Conservation (phyloP, 2,113 vertebrate genomes). For the Cyanoderma ruficeps region DNA sequence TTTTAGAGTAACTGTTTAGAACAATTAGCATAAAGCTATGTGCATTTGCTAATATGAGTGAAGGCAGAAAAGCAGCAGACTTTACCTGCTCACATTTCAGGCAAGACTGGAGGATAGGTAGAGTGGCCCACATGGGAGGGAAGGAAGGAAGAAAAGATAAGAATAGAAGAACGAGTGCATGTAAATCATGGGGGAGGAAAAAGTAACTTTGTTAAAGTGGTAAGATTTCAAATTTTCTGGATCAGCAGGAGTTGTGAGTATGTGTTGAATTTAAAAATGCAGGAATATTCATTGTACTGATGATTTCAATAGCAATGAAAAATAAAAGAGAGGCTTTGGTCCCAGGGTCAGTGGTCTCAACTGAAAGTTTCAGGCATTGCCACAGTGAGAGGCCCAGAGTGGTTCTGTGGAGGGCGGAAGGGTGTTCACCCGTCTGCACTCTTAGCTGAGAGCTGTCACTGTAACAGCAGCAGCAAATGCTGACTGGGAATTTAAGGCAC, state of each 20-base stretch:
- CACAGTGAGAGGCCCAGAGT: not conserved
- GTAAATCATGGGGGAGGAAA: not conserved
- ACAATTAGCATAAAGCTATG: not conserved
- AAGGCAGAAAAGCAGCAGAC: not conserved
- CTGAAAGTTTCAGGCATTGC: not conserved
- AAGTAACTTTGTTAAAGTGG: not conserved
- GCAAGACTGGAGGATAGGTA: not conserved
- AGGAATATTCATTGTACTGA: not conserved
- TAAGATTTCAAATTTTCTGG: not conserved
- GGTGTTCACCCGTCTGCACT: rapidly evolving
- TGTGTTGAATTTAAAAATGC: not conserved
- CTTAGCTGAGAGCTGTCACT: not conserved
- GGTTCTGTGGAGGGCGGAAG: rapidly evolving
- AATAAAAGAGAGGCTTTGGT: not conserved
- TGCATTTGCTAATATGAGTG: not conserved
- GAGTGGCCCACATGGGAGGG: not conserved
- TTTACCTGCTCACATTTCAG: not conserved
- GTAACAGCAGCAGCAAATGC: not conserved
- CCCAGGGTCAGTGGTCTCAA: not conserved
- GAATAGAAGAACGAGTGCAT: not conserved
- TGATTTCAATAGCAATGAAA: not conserved
- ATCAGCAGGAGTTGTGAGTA: not conserved
- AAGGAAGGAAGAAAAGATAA: not conserved
- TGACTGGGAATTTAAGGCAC: not conserved
- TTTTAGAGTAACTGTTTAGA: not conserved